A percentile compares a stretch with the other conserved stretches of the same genome.
Conservation (phyloP, 2,888 invertebrate genomes). For the Creontiades dilutus region DNA sequence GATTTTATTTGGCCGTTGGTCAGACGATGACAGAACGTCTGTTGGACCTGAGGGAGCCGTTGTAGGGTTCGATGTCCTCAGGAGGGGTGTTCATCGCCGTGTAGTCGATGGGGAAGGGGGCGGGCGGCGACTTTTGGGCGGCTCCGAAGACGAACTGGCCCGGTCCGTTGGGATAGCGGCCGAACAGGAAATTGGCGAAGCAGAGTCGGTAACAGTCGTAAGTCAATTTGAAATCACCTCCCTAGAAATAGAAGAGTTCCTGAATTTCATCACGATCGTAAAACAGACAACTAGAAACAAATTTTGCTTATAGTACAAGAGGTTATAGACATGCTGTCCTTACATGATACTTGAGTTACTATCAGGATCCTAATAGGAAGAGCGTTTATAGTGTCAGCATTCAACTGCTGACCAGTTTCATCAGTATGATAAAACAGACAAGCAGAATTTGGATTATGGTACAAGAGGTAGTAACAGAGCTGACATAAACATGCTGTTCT, state of each 20-base stretch:
- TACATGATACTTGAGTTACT: no score
- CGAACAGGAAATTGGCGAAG: constrained; percentile 87
- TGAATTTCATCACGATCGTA: not conserved
- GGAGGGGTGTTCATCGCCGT: constrained; percentile 86
- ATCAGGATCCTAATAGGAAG: no score
- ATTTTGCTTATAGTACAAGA: no score
- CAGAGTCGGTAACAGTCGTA: constrained; percentile 86
- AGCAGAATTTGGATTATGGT: no score
- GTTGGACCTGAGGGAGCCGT: constrained; percentile 78
- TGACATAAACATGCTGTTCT: no score
- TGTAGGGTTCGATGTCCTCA: constrained; percentile 85
- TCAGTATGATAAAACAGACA: no score
- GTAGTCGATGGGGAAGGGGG: constrained; percentile 87
- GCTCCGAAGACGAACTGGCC: constrained; percentile 86
- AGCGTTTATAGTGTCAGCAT: no score
- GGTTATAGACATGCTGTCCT: no score
- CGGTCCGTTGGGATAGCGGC: constrained; percentile 87
- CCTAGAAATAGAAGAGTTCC: constrained; percentile 79
- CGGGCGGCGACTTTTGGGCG: constrained; percentile 77
- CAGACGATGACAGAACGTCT: constrained; percentile 85
- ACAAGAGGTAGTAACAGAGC: no score
- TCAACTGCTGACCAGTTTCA: no score
- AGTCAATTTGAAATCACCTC: constrained; percentile 84
- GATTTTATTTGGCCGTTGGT: constrained; percentile 44
- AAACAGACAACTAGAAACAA: no score